Conservation (phyloP, 2,888 invertebrate genomes). For the Ectemnius continuus region DNA sequence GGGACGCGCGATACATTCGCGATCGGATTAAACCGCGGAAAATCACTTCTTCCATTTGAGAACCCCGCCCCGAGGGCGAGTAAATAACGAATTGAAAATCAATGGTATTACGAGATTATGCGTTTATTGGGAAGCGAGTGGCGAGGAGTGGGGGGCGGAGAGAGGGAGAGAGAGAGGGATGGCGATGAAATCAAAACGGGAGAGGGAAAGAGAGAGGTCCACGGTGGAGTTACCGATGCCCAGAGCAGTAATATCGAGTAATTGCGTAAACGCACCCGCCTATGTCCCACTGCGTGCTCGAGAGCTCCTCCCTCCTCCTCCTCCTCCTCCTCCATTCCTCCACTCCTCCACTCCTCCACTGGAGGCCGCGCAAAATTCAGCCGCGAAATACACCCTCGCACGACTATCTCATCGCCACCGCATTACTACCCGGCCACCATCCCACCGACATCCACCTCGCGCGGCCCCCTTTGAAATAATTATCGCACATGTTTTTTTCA, state of each 20-base stretch:
- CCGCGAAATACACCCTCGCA: too few relatives aligned
- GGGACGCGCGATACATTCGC: conserved; percentile 24
- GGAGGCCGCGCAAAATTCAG: too few relatives aligned
- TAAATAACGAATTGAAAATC: conserved; percentile 71
- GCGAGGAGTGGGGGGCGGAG: too few relatives aligned
- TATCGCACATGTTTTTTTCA: conserved; percentile 4
- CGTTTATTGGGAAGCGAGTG: conserved; percentile 59
- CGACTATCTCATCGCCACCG: too few relatives aligned
- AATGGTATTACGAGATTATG: conserved; percentile 69
- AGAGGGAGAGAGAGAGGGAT: too few relatives aligned
- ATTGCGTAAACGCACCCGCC: conserved; percentile 66
- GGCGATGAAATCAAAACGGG: too few relatives aligned
- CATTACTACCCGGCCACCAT: too few relatives aligned
- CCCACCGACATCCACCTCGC: conserved; percentile 16
- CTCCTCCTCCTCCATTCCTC: too few relatives aligned
- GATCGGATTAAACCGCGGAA: conserved; percentile 56
- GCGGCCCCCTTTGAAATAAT: conserved; percentile 27
- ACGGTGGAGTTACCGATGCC: conserved; percentile 61
- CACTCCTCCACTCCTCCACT: not conserved
- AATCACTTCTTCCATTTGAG: conserved; percentile 62
- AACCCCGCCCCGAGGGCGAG: conserved; percentile 53
- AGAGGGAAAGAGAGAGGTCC: conserved; percentile 33
- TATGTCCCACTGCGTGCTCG: conserved; percentile 51
- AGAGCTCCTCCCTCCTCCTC: not conserved
- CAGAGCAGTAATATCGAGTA: conserved; percentile 69